Base-by-base conservation (phyloP, 1,140 invertebrate genomes). In the Harpegnathos saltator region DNA sequence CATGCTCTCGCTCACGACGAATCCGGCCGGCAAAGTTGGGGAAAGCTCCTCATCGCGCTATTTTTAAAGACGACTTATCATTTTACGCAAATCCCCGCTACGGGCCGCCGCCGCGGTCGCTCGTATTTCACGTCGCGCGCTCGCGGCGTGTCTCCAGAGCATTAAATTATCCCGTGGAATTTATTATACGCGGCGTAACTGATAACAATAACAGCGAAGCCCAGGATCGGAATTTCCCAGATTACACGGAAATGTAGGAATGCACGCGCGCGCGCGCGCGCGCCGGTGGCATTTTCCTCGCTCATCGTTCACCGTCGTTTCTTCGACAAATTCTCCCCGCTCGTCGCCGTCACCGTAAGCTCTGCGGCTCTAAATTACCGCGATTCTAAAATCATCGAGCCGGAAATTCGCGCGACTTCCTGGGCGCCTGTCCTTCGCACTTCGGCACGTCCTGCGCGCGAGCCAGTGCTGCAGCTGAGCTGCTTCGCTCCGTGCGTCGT, bases 51-150 rank as follows among this genome's bases (percentile, higher is more conserved):
- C 29, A 33, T 72, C 69, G 11, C n/a, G 12, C 29, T 33, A 22
- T 72, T 58, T 72, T 29, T 19, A 58, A 38, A 38, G 5, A 58
- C 29, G 54, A 54, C 58, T 72, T 72, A 72, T 72, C 69, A 14
- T 72, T 9, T 22, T 29, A 29, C 29, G 11, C 11, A 72, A 72
- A 33, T 58, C 12, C n/a, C 69, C 19, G n/a, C 56, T 33, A 26
- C 29, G 54, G 29, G 69, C 33, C 17, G 69, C 29, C 54, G 56
- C 7, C 38, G 38, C 38, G 3, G 38, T 4, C 38, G 19, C 12
- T 38, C 69, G 29, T 58, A 58, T 72, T 29, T 72, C 69, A 38
- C 52, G n/a, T 58, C 52, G 56, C 52, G 56, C 29, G 29, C 54
- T 19, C 26, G 52, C 26, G n/a, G 48, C 0, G 12, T 24, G 22